Base-by-base conservation (phyloP, 1,140 invertebrate genomes). In the Eueides isabella region DNA sequence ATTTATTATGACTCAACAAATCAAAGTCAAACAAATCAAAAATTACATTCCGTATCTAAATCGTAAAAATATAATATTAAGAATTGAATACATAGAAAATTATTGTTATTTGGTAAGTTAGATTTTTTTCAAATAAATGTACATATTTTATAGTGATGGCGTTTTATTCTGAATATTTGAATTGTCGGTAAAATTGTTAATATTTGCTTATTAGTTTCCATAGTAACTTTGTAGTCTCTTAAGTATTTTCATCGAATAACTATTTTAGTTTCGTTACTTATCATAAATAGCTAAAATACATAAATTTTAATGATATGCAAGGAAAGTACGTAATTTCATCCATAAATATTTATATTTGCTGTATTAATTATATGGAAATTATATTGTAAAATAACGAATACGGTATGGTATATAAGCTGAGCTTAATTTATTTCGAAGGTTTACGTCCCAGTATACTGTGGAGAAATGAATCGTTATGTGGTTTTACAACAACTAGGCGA, bases 401-500 rank as follows among this genome's bases (percentile, higher is more conserved):
- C 7, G 41, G n/a, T 44, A 44, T 44, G 5, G n/a, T 4, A 55
- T 55, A 12, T 55, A 11, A 26, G 26, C 19, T 19, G 19, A 26
- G 1, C 11, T 12, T 23, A 9, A 30, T 30, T 63, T 30, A n/a
- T 63, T 29, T 63, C 3, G 1, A 55, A 55, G 12, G n/a, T 63
- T 30, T 12, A 16, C 2, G 29, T 71, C 4, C 26, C 16, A 16
- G 14, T 16, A 29, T 26, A 31, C 28, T 30, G 12, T n/a, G 35
- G 7, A 33, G 48, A 44, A 61, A 98, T 98, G 97, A 98, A 99
- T 95, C 96, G 98, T 68, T 99, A 99, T 93, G 97, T 98, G 80
- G 98, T 98, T 74, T 94, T 99, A 72, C 98, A 98, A 91, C 98
- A 99, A 93, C 94, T 99, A 33, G 99, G 99, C 63, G 99, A 99